Conservation (phyloP, 2,888 invertebrate genomes). For the Mycalesis mineus region DNA sequence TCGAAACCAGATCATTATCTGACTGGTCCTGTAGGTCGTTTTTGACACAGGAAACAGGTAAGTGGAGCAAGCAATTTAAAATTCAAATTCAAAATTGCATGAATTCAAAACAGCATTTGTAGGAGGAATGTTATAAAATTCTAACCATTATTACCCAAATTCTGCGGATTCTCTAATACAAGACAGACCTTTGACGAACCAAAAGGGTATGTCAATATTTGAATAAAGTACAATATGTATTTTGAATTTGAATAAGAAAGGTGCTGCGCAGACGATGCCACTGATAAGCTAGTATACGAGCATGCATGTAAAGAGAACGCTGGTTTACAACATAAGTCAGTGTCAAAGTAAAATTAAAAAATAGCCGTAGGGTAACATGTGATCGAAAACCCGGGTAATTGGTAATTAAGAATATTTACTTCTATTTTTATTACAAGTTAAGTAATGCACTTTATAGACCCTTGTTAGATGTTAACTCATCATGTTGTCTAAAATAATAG, state of each 20-base stretch:
- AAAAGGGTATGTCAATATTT: constrained; percentile 8
- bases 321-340: not conserved
- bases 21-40: too few species aligned
- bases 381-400: too few species aligned
- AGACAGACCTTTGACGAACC: constrained; percentile 2
- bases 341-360: too few species aligned
- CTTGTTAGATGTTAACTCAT: too few species aligned
- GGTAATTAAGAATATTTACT: too few species aligned
- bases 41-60: too few species aligned
- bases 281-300: not conserved
- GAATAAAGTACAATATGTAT: not conserved
- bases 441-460: too few species aligned
- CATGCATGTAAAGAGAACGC: not conserved
- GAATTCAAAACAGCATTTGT: not conserved
- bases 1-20: too few species aligned
- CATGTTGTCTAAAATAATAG: too few species aligned
- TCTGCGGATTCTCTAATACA: not conserved
- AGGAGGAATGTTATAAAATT: not conserved
- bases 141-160: not conserved
- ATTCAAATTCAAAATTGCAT: not conserved
- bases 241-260: constrained; percentile 4
- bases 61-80: too few species aligned
- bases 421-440: too few species aligned
- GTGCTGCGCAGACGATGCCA: constrained; percentile 7
- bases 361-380: too few species aligned